phyloP scores from a whole-genome alignment of 2,888 invertebrate species.

The Rhamnusium bicolor region DNA sequence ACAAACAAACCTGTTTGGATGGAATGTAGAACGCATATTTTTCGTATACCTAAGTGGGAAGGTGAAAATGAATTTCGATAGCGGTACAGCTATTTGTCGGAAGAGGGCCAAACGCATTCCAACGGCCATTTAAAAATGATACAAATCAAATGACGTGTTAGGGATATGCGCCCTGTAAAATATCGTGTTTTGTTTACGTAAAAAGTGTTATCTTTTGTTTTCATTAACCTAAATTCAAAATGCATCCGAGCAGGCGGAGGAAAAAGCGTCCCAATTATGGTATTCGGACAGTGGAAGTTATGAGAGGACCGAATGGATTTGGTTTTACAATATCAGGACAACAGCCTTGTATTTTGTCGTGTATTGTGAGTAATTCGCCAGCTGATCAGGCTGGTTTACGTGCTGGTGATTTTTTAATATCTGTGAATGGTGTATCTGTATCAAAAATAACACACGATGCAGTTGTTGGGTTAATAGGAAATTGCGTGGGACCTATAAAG shows the following conservation, averaged over 20 bases:
- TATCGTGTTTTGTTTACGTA: conserved; percentile 44
- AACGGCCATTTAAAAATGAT: conserved; percentile 64
- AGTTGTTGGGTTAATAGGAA: conserved; percentile 92
- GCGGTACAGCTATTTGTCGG: conserved; percentile 52
- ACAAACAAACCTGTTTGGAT: conserved; percentile 45
- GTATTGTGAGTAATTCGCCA: conserved; percentile 91
- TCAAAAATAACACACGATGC: conserved; percentile 95
- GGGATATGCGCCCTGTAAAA: conserved; percentile 39
- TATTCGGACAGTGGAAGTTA: conserved; percentile 87
- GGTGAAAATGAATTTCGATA: conserved; percentile 38
- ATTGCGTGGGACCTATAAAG: conserved; percentile 86
- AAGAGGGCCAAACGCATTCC: conserved; percentile 59
- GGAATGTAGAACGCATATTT: conserved; percentile 51
- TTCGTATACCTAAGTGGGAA: conserved; percentile 32
- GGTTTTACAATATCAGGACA: conserved; percentile 99
- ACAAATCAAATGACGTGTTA: conserved; percentile 60
- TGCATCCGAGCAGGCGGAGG: conserved; percentile 78
- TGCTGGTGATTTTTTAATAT: conserved; percentile 93
- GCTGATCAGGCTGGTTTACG: conserved; percentile 92
- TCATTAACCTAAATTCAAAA: conserved; percentile 59
- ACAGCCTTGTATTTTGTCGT: conserved; percentile 94
- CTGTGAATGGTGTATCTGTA: conserved; percentile 93
- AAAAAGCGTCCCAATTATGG: conserved; percentile 83
- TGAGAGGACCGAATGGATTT: conserved; percentile 90
- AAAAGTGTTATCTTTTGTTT: conserved; percentile 37